Evolutionary conservation across 2,113 vertebrate genomes (phyloP), one percentile per base, ranked within the genome.

Genomic region (Phylloscopus whistleri): DNA sequence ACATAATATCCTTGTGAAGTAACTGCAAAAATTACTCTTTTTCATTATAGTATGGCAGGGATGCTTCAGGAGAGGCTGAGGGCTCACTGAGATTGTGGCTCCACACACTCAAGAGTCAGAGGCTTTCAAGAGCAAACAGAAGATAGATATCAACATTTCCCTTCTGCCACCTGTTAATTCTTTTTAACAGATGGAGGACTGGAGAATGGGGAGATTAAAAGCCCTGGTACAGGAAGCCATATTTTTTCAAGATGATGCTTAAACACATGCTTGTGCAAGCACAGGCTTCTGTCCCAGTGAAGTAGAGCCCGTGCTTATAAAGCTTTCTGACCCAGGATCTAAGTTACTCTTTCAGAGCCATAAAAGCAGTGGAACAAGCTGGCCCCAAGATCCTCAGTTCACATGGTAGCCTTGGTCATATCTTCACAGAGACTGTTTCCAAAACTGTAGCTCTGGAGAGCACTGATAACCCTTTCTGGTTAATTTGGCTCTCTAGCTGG

Each of bases 161-260:
- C 89, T 93, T 91, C 93, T 94, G 93, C 94, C 95, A 92, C 94
- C 94, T 95, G 95, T 89, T 96, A 96, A 92, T 93, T 96, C 92
- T 75, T 92, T 96, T 93, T 90, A 97, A 89, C 95, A 97, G 96
- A 96, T 95, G 93, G 92, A 94, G 88, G 94, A 84, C 48, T 93
- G 76, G 66, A 93, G 93, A 96, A 92, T 43, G 66, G 83, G 75
- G 93, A 96, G 94, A 95, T 96, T 96, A 96, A 97, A 97, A 97
- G 94, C 88, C 44, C 76, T 95, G 90, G 77, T 92, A 95, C 93
- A 95, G 95, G 93, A 96, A 96, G 92, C 88, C 48, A 68, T 94
- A 94, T 94, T 95, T 96, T 95, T 96, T 95, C 85, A 81, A 95
- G 90, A 68, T 88, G 86, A 87, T 91, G 76, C 92, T 84, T 81